Evolutionary conservation across 2,797 vertebrate genomes (phyloP), one percentile per base, ranked within the genome.

Genomic region (Streptopelia turtur): DNA sequence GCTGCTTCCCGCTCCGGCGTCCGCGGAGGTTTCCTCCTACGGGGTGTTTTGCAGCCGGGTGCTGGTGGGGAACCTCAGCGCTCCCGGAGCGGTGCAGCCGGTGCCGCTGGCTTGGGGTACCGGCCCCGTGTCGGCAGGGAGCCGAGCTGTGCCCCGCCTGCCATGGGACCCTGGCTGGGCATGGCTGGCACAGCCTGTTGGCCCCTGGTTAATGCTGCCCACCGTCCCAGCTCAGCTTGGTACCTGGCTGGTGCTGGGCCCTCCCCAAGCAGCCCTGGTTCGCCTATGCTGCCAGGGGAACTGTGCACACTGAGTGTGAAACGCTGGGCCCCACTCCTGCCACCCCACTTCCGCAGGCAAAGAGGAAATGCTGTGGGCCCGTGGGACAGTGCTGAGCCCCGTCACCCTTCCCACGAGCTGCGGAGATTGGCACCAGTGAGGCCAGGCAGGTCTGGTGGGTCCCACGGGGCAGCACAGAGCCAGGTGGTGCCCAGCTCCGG

Each of bases 381-480:
- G 0, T 1, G 1, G 55, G 27, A 20, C 0, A 21, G 35, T 43
- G 39, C 81, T 52, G 61, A 53, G 78, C 77, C 20, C 80, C 9
- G 0, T 30, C 81, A 28, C 53, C 49, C 75, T 6, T 43, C 21
- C 39, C 2, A 0, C 0, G 2, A 23, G 87, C 89, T 31, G 35
- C 1, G 2, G 45, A 31, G 69, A 72, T 56, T 0, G 0, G 69
- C 50, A 23, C 25, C 0, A 1, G 45, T 1, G 6, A 14, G 27
- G 52, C 49, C 12, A 2, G 8, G 57, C 25, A 10, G 49, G 21
- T 30, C 50, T 11, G 20, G 6, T 8, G 49, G 25, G 33, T 57
- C 59, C 72, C 1, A 0, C 9, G 5, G 5, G 53, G 70, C 53
- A n/a, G 24, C 30, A n/a, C 1, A 1, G 55, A 33, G 45, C 68